phyloP scores from a whole-genome alignment of 2,797 vertebrate species.

The Chiloscyllium punctatum region DNA sequence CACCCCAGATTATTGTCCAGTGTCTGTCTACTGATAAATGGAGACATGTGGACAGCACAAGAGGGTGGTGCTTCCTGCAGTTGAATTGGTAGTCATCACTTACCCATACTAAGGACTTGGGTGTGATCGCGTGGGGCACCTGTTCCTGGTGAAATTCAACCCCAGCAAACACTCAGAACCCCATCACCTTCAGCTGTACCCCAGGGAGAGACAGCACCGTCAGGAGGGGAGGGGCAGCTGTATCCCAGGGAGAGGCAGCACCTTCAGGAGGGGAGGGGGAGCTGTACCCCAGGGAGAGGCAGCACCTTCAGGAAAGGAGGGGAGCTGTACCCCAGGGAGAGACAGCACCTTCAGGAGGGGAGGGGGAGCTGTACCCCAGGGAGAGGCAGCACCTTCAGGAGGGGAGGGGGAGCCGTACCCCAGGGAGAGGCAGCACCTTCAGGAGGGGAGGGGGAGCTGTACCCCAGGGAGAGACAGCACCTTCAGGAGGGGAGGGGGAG shows the following conservation, averaged over 20 bases:
- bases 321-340: not conserved
- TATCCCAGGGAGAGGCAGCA: not conserved
- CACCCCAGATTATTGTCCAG: not conserved
- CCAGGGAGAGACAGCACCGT: not conserved
- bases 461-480: no score
- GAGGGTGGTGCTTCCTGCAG: not conserved
- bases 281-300: not conserved
- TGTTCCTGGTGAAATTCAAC: not conserved
- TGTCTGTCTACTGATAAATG: not conserved
- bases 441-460: not conserved
- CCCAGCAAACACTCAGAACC: not conserved
- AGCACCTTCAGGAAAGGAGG: not conserved
- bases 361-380: not conserved
- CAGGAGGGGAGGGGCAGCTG: not conserved
- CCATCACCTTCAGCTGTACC: not conserved
- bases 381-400: not conserved
- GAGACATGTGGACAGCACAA: not conserved
- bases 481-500: no score
- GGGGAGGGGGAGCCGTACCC: not conserved
- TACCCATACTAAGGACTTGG: not conserved
- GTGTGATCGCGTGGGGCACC: not conserved
- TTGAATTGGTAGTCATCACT: not conserved
- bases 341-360: not conserved
- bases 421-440: not conserved
- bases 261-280: not conserved